Conservation (phyloP, 2,113 vertebrate species). For the Otus sunia region DNA sequence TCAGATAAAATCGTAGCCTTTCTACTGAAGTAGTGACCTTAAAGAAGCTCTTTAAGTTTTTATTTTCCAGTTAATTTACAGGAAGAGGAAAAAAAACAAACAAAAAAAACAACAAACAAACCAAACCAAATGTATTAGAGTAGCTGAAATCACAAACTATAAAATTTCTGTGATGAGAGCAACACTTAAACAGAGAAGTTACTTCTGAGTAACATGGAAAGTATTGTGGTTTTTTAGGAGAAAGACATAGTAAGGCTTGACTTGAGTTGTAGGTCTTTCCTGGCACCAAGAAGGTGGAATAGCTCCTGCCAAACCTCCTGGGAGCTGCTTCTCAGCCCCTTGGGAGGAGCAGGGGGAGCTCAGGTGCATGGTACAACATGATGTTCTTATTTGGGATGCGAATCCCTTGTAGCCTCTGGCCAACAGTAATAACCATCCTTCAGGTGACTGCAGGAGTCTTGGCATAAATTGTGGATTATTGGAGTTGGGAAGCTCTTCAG, state of each 20-base stretch:
- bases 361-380: accelerated
- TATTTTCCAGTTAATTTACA: neutral
- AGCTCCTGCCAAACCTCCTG: neutral
- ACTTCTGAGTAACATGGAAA: neutral
- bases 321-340: neutral
- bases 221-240: accelerated
- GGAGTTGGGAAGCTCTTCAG: neutral
- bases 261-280: neutral
- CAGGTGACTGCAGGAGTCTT: neutral
- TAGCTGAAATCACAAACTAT: neutral
- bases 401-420: neutral
- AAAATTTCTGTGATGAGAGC: neutral
- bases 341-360: neutral
- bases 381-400: neutral
- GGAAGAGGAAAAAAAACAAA: neutral
- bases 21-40: neutral
- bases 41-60: neutral
- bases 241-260: no score
- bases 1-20: neutral
- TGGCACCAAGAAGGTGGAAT: neutral
- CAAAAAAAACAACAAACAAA: neutral
- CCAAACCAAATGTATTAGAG: neutral
- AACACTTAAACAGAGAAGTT: neutral
- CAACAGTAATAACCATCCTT: neutral
- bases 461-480: neutral